Evolutionary conservation across 2,888 invertebrate species (phyloP), one percentile per base, ranked within the genome.

Genomic region (Diploptera punctata): DNA sequence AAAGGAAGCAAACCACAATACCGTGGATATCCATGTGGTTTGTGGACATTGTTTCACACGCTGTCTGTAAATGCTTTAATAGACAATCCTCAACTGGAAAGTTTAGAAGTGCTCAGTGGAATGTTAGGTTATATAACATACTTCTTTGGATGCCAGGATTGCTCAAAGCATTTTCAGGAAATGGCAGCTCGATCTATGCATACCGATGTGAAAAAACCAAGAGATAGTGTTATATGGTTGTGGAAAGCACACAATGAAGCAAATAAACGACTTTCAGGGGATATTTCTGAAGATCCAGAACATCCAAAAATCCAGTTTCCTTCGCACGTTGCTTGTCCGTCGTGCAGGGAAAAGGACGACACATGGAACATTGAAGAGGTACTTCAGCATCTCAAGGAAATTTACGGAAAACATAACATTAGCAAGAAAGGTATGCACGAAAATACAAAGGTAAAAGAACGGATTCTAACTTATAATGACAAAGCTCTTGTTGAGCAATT

Each of bases 201-300:
- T 74, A 87, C 88, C 79, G 89, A 90, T 77, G 91, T 94, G 0
- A 84, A 86, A 18, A 89, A 88, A 68, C 88, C 89, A 77, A 89
- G 93, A 71, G 93, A 94, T 74, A 90, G 91, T 18, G 89, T 98
- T 0, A 82, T 98, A 49, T 99, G 98, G 97, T 84, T 99, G 26
- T 99, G 98, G 98, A 87, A 87, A 78, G 93, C 95, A 0, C 98
- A 99, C 81, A 99, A 99, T 82, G 90, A 91, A 82, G 98, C 96
- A 0, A 99, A 99, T 82, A 85, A 90, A 76, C 88, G 98, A 77
- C 85, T 99, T 29, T 88, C 93, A 24, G 94, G 95, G 0, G 96
- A 97, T 81, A 76, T 84, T 3, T 94, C 96, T 1, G 98, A 98
- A 83, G 99, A 99, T 84, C 96, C 98, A 0, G 82, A 87, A 69